These are phyloP conservation scores for Chiroxiphia lanceolata DNA, from an alignment of 2,797 vertebrate species.

Conservation along the genomic window DNA sequence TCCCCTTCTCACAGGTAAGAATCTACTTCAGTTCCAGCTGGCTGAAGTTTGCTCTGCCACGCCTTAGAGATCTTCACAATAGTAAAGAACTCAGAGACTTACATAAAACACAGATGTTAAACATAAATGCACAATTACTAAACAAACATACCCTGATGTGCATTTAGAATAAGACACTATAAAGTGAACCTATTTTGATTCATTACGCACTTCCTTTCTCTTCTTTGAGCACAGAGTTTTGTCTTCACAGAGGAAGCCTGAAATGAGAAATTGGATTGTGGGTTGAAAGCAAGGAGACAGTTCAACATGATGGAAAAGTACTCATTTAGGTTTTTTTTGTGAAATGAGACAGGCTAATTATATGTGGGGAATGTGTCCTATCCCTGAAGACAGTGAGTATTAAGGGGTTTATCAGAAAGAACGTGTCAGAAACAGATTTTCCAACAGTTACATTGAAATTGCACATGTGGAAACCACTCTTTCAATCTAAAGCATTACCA, in stretches of 20 bases:
- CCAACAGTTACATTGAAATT: background rate
- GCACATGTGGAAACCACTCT: background rate
- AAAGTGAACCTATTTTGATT: slow-evolving; percentile 19
- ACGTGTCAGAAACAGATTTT: slow-evolving; percentile 42
- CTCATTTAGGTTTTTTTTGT: slow-evolving; percentile 28
- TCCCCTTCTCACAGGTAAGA: background rate
- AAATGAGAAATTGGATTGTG: slow-evolving; percentile 32
- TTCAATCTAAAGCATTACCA: background rate
- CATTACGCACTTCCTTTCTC: background rate
- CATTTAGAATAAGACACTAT: background rate
- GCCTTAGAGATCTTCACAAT: background rate
- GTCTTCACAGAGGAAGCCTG: slow-evolving; percentile 20
- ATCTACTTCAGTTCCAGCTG: background rate
- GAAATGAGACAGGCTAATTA: slow-evolving; percentile 61
- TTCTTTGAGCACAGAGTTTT: slow-evolving; percentile 21
- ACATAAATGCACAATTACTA: background rate
- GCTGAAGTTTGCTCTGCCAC: background rate
- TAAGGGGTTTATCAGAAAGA: slow-evolving; percentile 29
- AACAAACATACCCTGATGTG: background rate
- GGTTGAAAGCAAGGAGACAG: slow-evolving; percentile 35
- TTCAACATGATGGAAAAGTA: slow-evolving; percentile 57
- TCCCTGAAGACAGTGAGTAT: slow-evolving; percentile 21
- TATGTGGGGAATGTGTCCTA: background rate
- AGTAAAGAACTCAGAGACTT: background rate
- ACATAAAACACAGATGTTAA: background rate